Conservation (phyloP, 2,113 vertebrate species). For the Tupaia chinensis region DNA sequence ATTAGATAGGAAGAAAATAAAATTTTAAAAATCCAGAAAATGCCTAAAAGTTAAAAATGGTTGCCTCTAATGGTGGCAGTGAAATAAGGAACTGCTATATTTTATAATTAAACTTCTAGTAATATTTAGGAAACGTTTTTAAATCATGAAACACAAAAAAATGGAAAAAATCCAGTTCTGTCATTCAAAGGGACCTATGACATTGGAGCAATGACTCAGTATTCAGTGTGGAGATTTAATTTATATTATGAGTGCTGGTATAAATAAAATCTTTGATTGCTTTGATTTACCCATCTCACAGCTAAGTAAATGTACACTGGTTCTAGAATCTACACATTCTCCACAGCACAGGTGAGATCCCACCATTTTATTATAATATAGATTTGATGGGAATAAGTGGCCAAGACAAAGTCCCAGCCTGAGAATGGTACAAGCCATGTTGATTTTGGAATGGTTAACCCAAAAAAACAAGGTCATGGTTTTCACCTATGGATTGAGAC, state of each 20-base stretch:
- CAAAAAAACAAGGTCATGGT: not conserved
- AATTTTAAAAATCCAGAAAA: not conserved
- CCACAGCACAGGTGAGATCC: not conserved
- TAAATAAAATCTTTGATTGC: not conserved
- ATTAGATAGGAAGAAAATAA: not conserved
- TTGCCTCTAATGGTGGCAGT: not conserved
- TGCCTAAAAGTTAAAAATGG: not conserved
- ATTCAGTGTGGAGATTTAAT: not conserved
- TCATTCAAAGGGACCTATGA: not conserved
- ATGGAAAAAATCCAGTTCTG: not conserved
- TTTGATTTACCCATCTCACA: not conserved
- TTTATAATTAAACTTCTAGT: not conserved
- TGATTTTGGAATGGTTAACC: not conserved
- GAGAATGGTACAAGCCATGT: fast-evolving
- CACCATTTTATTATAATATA: fast-evolving
- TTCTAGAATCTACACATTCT: not conserved
- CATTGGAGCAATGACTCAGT: not conserved
- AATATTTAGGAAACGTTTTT: not conserved
- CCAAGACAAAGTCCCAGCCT: not conserved
- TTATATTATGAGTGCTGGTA: fast-evolving
- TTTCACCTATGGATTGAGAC: constrained; percentile 35
- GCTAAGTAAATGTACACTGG: not conserved
- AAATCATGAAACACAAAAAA: not conserved
- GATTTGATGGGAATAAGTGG: not conserved
- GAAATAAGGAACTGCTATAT: not conserved